Percentiles rank a stretch among this genome's conserved stretches.
These are phyloP conservation scores for Himalopsyche japonica DNA, from an alignment of 2,888 invertebrate species.

Conservation along the genomic window DNA sequence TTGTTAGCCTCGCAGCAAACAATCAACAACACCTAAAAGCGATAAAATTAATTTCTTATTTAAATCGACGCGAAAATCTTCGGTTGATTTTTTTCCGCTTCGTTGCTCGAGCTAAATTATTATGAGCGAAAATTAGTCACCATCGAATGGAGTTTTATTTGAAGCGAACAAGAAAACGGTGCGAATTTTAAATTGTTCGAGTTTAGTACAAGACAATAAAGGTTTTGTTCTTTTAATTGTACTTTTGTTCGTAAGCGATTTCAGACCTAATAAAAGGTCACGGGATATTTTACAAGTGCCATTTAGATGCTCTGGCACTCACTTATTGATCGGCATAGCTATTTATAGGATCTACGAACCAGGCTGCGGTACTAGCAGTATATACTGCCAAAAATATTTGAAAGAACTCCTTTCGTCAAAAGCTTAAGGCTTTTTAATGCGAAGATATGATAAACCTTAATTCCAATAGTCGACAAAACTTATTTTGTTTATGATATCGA, in stretches of 20 bases:
- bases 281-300: not conserved
- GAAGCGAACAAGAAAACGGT: not conserved
- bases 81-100: not conserved
- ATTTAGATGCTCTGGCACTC: not conserved
- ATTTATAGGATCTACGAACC: not conserved
- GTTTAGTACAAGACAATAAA: not conserved
- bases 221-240: conserved; percentile 26
- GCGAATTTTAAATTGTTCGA: not conserved
- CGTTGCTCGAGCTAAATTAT: not conserved
- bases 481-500: too few relatives aligned
- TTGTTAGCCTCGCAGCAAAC: not conserved
- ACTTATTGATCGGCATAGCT: not conserved
- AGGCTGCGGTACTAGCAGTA: too few relatives aligned
- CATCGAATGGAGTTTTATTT: not conserved
- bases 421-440: too few relatives aligned
- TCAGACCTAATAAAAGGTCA: not conserved
- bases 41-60: not conserved
- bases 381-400: too few relatives aligned
- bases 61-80: not conserved
- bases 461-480: too few relatives aligned
- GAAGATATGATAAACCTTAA: too few relatives aligned
- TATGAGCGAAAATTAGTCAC: not conserved
- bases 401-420: too few relatives aligned
- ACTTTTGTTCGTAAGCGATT: conserved; percentile 11
- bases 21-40: not conserved